A percentile compares a stretch with the other conserved stretches of the same genome.
These are phyloP conservation scores for Schizopygopsis malacanthus DNA, from an alignment of 2,797 vertebrate genomes.

Conservation along the genomic window DNA sequence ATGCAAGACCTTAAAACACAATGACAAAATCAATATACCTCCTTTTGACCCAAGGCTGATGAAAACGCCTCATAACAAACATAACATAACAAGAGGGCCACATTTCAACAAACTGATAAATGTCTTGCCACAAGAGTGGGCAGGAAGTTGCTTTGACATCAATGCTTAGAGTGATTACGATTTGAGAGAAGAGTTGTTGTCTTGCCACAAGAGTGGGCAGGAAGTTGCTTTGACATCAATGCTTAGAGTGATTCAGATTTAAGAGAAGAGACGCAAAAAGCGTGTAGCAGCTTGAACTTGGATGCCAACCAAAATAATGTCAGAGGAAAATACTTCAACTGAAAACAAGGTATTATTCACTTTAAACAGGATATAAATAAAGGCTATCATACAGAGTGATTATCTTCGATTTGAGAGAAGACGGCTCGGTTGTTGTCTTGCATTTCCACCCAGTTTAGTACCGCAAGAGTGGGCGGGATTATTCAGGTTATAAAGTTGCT, in stretches of 20 bases:
- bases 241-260: slow-evolving; percentile 37
- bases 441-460: no score
- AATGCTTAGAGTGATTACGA: slow-evolving; percentile 50
- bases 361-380: not conserved
- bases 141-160: slow-evolving; percentile 60
- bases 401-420: no score
- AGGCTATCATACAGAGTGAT: not conserved
- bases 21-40: not conserved
- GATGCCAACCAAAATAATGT: not conserved
- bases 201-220: slow-evolving; percentile 47
- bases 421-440: no score
- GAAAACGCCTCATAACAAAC: not conserved
- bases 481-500: no score
- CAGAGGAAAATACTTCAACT: not conserved
- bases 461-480: no score
- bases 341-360: not conserved
- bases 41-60: not conserved
- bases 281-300: not conserved
- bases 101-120: not conserved
- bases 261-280: not conserved
- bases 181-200: not conserved
- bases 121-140: slow-evolving; percentile 30
- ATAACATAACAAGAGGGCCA: slow-evolving; percentile 17
- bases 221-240: slow-evolving; percentile 60
- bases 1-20: not conserved